Conservation (phyloP, 2,888 invertebrate species). For the Myathropa florea region DNA sequence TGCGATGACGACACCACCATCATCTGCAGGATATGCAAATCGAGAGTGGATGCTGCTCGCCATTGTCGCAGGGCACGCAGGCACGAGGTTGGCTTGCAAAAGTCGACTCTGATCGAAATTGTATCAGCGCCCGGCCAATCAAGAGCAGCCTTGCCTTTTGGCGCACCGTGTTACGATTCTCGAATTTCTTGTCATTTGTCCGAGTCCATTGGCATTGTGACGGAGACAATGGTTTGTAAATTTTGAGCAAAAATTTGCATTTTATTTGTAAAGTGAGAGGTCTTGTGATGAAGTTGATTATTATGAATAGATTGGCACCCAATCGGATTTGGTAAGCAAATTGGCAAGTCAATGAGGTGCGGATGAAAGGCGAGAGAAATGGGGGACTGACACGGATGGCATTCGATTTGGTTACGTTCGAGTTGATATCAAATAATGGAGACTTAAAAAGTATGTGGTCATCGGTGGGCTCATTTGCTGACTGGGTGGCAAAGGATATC, state of each 20-base stretch:
- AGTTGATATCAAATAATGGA: not conserved
- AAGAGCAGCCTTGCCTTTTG: not conserved
- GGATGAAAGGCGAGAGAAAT: not conserved
- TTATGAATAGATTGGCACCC: not conserved
- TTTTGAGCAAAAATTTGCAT: constrained; percentile 15
- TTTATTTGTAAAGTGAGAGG: constrained; percentile 42
- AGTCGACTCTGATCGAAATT: not conserved
- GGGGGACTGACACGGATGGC: not conserved
- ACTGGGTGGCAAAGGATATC: not conserved
- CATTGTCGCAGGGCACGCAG: not conserved
- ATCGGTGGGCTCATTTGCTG: not conserved
- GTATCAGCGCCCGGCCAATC: not conserved
- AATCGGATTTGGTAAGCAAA: constrained; percentile 13
- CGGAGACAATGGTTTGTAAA: not conserved
- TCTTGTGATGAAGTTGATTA: constrained; percentile 1
- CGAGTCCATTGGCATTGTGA: constrained; percentile 3
- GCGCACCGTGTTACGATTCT: constrained; percentile 42
- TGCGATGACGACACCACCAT: not conserved
- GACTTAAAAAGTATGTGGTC: not conserved
- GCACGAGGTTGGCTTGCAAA: not conserved
- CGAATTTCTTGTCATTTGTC: constrained; percentile 16
- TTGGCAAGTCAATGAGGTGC: constrained; percentile 27
- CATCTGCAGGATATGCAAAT: constrained; percentile 36
- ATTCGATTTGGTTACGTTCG: not conserved
- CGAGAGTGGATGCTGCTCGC: not conserved